Percentiles rank a stretch among this genome's conserved stretches.
Evolutionary conservation across 2,888 invertebrate genomes (phyloP).

Genomic region (Allacma fusca): DNA sequence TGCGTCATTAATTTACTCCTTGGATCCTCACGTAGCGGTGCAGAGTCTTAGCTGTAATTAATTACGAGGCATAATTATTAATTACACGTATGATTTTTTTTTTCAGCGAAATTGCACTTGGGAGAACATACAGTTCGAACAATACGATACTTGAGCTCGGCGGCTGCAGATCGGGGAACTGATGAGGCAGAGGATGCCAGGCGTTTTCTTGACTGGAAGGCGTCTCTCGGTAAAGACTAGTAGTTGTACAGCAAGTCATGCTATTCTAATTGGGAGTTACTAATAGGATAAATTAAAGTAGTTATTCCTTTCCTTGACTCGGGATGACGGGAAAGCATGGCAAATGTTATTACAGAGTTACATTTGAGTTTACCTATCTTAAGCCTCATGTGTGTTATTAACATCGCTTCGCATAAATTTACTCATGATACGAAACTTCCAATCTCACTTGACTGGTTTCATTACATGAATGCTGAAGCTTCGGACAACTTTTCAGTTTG

Average conservation of each 20-base stretch:
- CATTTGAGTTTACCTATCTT: background rate
- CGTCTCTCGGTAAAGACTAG: slow-evolving; percentile 72
- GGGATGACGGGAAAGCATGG: slow-evolving; percentile 3
- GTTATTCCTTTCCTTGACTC: background rate
- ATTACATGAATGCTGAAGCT: slow-evolving; percentile 18
- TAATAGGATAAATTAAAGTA: slow-evolving; percentile 22
- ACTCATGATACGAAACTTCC: slow-evolving; percentile 15
- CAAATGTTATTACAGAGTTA: slow-evolving; percentile 24
- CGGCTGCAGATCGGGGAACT: slow-evolving; percentile 78
- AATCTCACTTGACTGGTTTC: slow-evolving; percentile 33
- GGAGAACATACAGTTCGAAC: slow-evolving; percentile 85
- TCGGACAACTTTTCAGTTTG: slow-evolving; percentile 5
- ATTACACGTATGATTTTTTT: background rate
- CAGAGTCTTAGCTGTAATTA: background rate
- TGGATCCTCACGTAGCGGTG: too few species aligned
- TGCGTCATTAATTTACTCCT: too few species aligned
- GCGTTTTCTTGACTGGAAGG: slow-evolving; percentile 91
- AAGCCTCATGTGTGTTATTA: slow-evolving; percentile 1
- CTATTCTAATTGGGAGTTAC: slow-evolving; percentile 27
- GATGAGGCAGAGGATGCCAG: slow-evolving; percentile 77
- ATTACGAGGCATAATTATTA: background rate
- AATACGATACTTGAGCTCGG: slow-evolving; percentile 80
- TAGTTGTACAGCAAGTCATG: slow-evolving; percentile 26
- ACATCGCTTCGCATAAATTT: slow-evolving; percentile 4
- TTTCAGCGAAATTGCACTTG: slow-evolving; percentile 79